Conservation (phyloP, 1,140 invertebrate species). For the Pantala flavescens region DNA sequence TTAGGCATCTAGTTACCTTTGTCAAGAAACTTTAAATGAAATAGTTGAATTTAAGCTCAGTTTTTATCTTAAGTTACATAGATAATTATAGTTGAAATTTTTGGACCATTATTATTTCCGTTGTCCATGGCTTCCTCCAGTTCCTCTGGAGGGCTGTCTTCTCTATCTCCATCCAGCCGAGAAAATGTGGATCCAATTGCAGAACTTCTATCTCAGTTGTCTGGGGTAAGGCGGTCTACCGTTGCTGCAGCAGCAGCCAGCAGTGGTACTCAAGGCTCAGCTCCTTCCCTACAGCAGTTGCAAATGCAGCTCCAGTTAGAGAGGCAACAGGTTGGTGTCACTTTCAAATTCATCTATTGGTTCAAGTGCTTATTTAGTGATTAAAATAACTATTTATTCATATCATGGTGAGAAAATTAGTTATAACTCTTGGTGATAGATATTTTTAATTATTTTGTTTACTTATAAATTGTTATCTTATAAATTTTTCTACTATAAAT, state of each 20-base stretch:
- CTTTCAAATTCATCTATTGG: constrained; percentile 24
- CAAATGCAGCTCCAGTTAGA: constrained; percentile 85
- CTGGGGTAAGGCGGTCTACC: constrained; percentile 62
- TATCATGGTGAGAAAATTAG: too few relatives aligned
- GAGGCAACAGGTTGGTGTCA: constrained; percentile 68
- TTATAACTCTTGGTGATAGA: too few relatives aligned
- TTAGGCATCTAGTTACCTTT: too few relatives aligned
- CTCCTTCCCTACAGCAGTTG: constrained; percentile 69
- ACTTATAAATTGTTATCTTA: too few relatives aligned
- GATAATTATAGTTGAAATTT: background rate
- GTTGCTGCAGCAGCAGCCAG: constrained; percentile 24
- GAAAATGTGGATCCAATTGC: constrained; percentile 91
- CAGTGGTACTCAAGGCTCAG: constrained; percentile 38
- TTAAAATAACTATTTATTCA: too few relatives aligned
- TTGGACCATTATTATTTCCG: constrained; percentile 9
- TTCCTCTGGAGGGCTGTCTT: constrained; percentile 65
- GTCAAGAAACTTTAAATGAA: too few relatives aligned
- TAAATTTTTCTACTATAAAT: too few relatives aligned
- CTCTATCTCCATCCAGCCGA: constrained; percentile 69
- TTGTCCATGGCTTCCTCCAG: constrained; percentile 35
- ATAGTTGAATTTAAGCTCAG: too few relatives aligned
- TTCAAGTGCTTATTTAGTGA: constrained; percentile 16
- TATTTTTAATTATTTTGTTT: too few relatives aligned
- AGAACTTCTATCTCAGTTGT: constrained; percentile 83
- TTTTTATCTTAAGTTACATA: too few relatives aligned